Base-by-base conservation (phyloP, 2,797 vertebrate genomes). In the Molossus alvarezi region DNA sequence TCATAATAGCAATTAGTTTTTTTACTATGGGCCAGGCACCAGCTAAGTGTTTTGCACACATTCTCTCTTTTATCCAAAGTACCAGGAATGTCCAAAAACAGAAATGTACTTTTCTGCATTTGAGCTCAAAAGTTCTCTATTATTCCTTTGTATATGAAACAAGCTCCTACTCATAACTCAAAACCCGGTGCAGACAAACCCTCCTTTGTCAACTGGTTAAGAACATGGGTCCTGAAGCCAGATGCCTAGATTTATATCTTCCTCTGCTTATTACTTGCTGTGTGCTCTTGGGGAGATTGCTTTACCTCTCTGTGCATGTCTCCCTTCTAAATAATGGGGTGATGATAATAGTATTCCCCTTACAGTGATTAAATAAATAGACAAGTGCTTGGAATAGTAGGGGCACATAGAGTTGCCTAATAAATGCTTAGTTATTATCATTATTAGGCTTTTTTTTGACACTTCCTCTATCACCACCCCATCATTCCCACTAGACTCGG, bases 101-200 rank as follows among this genome's bases (percentile, higher is more conserved):
- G 76, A 83, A 27, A 18, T 1, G 21, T 3, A 2, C 25, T 13
- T 53, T 51, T 75, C 73, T 85, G 72, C 27, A 17, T 93, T 58
- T 11, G 60, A 45, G 18, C 23, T 81, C 55, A 33, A n/a, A 92
- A 65, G 41, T 41, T 27, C 21, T 75, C n/a, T 5, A 1, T 3
- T 37, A 14, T 83, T 12, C 14, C 17, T 84, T 92, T 90, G 8
- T 37, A 23, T 57, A 1, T 41, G 60, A 33, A n/a, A 72, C 3
- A 17, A 92, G 87, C 80, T 89, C 80, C 45, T 95, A n/a, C 7
- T 37, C 33, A 69, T 29, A 25, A 67, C 58, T 95, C 9, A 79
- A 91, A 95, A 86, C 75, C 77, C 53, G 53, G 11, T 33, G 72
- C 55, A n/a, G 33, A 1, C 12, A 88, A 65, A 83, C 20, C 29